Base-by-base conservation (phyloP, 2,113 vertebrate genomes). In the Antechinus flavipes region DNA sequence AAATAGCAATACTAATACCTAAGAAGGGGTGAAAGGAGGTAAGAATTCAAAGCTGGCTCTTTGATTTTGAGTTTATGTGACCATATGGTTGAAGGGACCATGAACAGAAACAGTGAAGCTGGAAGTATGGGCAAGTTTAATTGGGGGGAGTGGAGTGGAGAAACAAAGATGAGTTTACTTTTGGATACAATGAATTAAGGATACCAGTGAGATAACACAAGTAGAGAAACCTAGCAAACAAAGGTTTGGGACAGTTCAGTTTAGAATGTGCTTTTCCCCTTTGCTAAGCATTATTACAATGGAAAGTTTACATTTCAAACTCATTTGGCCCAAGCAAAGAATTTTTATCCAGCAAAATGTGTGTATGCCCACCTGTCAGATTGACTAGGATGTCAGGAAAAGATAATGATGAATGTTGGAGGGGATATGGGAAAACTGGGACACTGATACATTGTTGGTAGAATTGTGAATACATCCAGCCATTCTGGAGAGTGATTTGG, bases 331-430 rank as follows among this genome's bases (percentile, higher is more conserved):
- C 16, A 95, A 95, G 76, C 76, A 90, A 95, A 96, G 46, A 54
- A 56, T 23, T 58, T 92, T 49, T 30, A 90, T 55, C 90, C 49
- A 92, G 92, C 47, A 93, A 96, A 56, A 96, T 35, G 4, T 56
- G 90, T 61, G 91, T 97, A 94, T 96, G 25, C 35, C 16, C 49
- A 49, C 49, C 49, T 49, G 5, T 49, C 49, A 49, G 49, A 49
- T 7, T 49, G 49, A 7, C 7, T 49, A 49, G 49, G 49, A 49
- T 49, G 49, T 0, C 49, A 49, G 49, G 49, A 8, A 49, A 49
- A 49, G 49, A 49, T 49, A 49, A 49, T 49, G 49, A 6, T 0
- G 6, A 49, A 49, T 49, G 49, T 49, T 49, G 49, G 49, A 49
- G 49, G 49, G 49, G 49, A 49, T 49, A 8, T 49, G 49, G 49